Evolutionary conservation across 1,140 invertebrate genomes (phyloP).

Genomic region (Grapholita molesta): DNA sequence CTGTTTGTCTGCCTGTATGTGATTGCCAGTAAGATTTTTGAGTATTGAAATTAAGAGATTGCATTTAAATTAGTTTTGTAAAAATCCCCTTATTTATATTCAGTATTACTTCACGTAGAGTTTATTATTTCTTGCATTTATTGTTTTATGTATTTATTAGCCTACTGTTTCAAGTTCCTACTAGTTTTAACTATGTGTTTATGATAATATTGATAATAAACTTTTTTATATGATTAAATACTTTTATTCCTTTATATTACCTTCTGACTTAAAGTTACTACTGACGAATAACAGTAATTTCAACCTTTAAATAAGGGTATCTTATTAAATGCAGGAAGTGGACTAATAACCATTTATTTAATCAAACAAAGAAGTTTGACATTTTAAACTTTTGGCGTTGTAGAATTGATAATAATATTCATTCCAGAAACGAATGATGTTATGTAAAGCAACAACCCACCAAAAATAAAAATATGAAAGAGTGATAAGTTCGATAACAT

Average conservation of each 20-base stretch:
- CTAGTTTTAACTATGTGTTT: constrained; percentile 23
- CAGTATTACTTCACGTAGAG: background rate
- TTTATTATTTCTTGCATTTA: background rate
- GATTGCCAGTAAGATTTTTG: background rate
- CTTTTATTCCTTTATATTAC: background rate
- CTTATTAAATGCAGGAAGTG: background rate
- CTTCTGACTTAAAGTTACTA: background rate
- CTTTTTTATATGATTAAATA: background rate
- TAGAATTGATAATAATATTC: background rate
- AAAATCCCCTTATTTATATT: background rate
- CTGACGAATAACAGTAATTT: no score
- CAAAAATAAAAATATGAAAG: background rate
- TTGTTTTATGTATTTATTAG: background rate
- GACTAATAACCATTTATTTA: background rate
- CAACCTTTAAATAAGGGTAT: background rate
- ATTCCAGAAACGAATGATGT: background rate
- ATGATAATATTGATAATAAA: no score
- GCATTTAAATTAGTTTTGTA: background rate
- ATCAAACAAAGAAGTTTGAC: background rate
- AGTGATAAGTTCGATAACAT: no score
- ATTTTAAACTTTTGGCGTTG: background rate
- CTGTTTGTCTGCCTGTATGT: background rate
- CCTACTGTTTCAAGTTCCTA: constrained; percentile 32
- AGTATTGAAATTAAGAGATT: background rate
- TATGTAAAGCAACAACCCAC: background rate